Conservation (phyloP, 2,797 vertebrate species). For the Sebastes matsubarae region DNA sequence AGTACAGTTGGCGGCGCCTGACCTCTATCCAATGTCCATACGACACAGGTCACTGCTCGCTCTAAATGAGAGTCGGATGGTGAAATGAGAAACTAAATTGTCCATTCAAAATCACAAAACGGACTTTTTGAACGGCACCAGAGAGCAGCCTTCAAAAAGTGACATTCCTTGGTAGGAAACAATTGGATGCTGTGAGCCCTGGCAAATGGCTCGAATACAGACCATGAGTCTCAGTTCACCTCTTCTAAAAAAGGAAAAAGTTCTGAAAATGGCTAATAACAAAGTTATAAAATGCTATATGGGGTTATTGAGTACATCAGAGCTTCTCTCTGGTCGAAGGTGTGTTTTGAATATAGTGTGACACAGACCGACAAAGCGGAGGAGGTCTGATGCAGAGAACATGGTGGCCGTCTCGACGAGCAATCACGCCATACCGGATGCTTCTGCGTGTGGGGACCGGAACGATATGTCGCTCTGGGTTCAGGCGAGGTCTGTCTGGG, state of each 20-base stretch:
- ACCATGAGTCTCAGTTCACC: conserved; percentile 33
- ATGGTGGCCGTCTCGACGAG: conserved; percentile 4
- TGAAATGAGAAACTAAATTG: conserved; percentile 71
- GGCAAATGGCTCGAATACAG: conserved; percentile 35
- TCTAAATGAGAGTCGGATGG: conserved; percentile 59
- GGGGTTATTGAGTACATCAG: not conserved
- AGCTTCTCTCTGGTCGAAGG: not conserved
- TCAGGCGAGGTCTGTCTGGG: conserved; percentile 57
- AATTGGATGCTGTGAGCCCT: conserved; percentile 52
- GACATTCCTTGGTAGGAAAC: conserved; percentile 48
- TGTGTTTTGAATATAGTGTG: conserved; percentile 5
- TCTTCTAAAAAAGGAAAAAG: not conserved
- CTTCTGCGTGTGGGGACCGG: conserved; percentile 13
- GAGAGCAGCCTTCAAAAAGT: conserved; percentile 52
- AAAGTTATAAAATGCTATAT: conserved; percentile 24
- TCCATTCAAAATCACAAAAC: conserved; percentile 71
- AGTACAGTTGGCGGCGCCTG: conserved; percentile 46
- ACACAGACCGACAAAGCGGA: not conserved
- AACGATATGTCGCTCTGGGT: conserved; percentile 23
- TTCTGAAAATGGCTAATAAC: conserved; percentile 24
- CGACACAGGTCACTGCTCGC: conserved; percentile 72
- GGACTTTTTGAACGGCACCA: conserved; percentile 45
- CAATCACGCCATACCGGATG: not conserved
- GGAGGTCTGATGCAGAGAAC: conserved; percentile 17
- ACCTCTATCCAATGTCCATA: conserved; percentile 63